These are phyloP conservation scores for Ctenomys sociabilis DNA, from an alignment of 2,113 vertebrate genomes.

Conservation along the genomic window DNA sequence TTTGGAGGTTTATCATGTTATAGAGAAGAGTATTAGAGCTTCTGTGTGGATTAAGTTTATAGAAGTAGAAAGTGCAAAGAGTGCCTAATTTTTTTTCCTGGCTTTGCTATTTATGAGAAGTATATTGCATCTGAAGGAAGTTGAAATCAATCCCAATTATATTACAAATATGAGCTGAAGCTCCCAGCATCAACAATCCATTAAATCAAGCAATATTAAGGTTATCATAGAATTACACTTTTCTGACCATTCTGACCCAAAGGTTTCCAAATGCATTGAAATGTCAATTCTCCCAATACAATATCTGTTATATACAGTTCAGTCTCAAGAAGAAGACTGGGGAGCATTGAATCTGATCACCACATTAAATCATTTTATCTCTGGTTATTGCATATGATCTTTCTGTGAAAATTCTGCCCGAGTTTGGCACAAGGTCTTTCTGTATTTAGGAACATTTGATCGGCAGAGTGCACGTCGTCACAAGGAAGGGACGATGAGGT, in stretches of 20 bases:
- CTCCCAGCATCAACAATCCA: conserved; percentile 36
- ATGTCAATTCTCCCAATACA: conserved; percentile 53
- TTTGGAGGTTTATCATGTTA: conserved; percentile 80
- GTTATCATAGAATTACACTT: conserved; percentile 61
- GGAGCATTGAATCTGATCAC: neutral
- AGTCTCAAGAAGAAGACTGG: conserved; percentile 37
- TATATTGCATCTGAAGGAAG: conserved; percentile 68
- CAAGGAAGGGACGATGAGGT: neutral
- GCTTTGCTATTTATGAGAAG: conserved; percentile 75
- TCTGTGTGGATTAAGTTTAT: conserved; percentile 82
- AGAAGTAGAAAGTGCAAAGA: conserved; percentile 77
- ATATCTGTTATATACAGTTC: conserved; percentile 24
- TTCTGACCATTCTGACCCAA: conserved; percentile 19
- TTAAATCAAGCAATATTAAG: conserved; percentile 37
- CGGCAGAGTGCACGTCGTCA: neutral
- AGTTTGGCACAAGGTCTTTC: neutral
- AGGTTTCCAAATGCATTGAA: conserved; percentile 56
- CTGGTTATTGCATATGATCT: neutral
- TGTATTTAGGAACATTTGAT: neutral
- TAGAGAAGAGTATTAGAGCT: conserved; percentile 80
- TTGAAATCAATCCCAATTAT: conserved; percentile 56
- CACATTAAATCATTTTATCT: neutral
- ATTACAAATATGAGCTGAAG: neutral
- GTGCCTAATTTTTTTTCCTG: conserved; percentile 78
- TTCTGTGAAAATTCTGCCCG: neutral